Conservation (phyloP, 2,113 vertebrate genomes). For the Macrotis lagotis region DNA sequence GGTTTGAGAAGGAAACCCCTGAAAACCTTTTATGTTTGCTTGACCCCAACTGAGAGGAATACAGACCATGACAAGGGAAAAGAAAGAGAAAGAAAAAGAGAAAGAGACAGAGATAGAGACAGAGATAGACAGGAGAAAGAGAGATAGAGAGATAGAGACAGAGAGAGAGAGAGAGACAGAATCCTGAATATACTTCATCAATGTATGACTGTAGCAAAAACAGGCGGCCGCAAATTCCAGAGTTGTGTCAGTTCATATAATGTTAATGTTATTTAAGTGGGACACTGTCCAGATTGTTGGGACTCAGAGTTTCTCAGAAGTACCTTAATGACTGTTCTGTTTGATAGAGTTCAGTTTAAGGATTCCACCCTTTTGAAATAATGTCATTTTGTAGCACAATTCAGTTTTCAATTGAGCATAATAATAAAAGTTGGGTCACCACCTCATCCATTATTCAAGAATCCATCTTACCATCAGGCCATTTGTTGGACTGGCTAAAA, state of each 20-base stretch:
- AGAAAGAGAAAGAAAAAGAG: too few relatives aligned
- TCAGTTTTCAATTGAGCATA: constrained; percentile 31
- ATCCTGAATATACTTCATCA: constrained; percentile 32
- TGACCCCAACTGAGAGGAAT: constrained; percentile 33
- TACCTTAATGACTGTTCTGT: constrained; percentile 42
- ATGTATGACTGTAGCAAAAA: constrained; percentile 49
- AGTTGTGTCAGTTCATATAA: constrained; percentile 51
- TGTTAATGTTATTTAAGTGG: constrained; percentile 47
- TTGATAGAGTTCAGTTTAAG: constrained; percentile 32
- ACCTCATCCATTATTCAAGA: not conserved
- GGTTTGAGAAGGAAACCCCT: constrained; percentile 31
- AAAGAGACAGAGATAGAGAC: too few relatives aligned
- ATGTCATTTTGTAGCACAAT: constrained; percentile 18
- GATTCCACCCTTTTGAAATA: constrained; percentile 18
- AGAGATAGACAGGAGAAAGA: too few relatives aligned
- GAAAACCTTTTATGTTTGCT: constrained; percentile 48
- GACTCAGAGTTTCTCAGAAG: constrained; percentile 41
- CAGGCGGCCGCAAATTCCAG: constrained; percentile 39
- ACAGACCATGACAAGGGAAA: not conserved
- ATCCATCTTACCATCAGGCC: not conserved
- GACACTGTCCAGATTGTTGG: constrained; percentile 46
- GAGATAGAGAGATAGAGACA: too few relatives aligned
- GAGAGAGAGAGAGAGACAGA: not conserved
- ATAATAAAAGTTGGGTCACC: constrained; percentile 17
- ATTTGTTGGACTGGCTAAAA: constrained; percentile 10